These are phyloP conservation scores for Anthophora plumipes DNA, from an alignment of 2,888 invertebrate species.

Conservation along the genomic window DNA sequence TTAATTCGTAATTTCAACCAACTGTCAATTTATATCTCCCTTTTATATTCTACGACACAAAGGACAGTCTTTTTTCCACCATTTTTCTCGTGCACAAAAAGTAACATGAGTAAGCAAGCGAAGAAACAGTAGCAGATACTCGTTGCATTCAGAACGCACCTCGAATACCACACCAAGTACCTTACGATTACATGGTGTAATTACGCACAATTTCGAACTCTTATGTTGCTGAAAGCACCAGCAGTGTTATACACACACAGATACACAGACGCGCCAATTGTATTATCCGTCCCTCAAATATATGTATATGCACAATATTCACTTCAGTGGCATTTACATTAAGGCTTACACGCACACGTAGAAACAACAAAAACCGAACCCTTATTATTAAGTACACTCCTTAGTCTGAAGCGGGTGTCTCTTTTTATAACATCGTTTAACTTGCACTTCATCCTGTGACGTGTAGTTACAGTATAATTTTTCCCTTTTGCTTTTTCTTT, in stretches of 20 bases:
- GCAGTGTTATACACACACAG: conserved; percentile 8
- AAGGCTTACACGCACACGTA: not conserved
- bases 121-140: conserved; percentile 25
- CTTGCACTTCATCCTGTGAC: not conserved
- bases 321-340: not conserved
- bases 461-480: not conserved
- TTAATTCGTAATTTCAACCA: not conserved
- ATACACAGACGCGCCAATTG: conserved; percentile 5
- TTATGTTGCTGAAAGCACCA: conserved; percentile 30
- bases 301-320: conserved; percentile 1
- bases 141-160: conserved; percentile 20
- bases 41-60: conserved; percentile 3
- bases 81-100: conserved; percentile 2
- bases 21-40: not conserved
- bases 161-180: conserved; percentile 19
- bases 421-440: conserved; percentile 18
- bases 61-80: not conserved
- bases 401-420: not conserved
- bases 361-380: conserved; percentile 24
- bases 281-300: conserved; percentile 11
- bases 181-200: conserved; percentile 41
- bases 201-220: conserved; percentile 50
- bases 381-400: conserved; percentile 8
- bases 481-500: not conserved
- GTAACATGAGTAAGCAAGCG: conserved; percentile 10